Base-by-base conservation (phyloP, 2,888 invertebrate genomes). In the Tetragnatha montana region DNA sequence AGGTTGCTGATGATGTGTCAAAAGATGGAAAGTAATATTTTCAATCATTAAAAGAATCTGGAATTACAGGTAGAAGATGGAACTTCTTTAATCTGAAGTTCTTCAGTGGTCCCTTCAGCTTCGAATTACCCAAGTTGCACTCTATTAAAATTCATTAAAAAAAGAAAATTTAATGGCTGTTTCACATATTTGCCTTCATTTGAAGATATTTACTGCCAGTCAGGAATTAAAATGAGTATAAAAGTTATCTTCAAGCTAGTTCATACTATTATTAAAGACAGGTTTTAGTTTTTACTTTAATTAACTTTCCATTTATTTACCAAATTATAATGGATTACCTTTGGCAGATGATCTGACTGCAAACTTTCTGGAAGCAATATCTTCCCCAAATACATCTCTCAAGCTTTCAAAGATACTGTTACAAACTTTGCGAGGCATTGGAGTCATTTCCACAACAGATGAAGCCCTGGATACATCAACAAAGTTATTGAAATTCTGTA, bases 321-420 rank as follows among this genome's bases (percentile, higher is more conserved):
- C 60, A 60, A 8, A 60, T 60, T 60, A 8, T 60, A 3, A 17
- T 60, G 12, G 12, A 60, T 21, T 76, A 89, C 89, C 89, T 73
- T 81, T 89, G 21, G 89, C 89, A 1, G 89, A 89, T 14, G 89
- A 89, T 73, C 89, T 19, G 0, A 89, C 81, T 0, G 89, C 88
- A 81, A 89, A 80, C 7, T 84, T 84, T 14, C 75, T 14, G 7
- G 80, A 69, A n/a, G 80, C 81, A n/a, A 83, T 70, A 47, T 76
- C 80, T 10, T 50, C 79, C 7, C 70, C 70, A n/a, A 84, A 89
- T 0, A 84, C 14, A n/a, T 35, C 22, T 10, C 78, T 82, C 2
- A 89, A 50, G 49, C 82, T 35, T 35, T 89, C 69, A 21, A 85
- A 75, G 14, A 89, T 81, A 6, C 76, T 80, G 10, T 86, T 70